Evolutionary conservation across 2,888 invertebrate genomes (phyloP), one percentile per base, ranked within the genome.

Genomic region (Apamea epomidion): DNA sequence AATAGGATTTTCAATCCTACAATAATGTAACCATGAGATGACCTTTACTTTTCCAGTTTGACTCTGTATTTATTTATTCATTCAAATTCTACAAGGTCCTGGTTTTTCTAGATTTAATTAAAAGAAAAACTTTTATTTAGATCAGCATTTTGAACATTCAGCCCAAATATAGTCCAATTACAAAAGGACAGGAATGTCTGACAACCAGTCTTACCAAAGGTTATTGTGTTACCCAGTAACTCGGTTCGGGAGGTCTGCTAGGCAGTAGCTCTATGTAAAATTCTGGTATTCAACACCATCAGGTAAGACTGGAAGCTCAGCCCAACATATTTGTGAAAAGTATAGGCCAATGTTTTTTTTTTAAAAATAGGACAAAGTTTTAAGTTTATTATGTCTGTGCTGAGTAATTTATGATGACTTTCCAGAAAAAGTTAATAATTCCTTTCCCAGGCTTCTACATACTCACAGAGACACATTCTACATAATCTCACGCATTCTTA

Each of bases 31-130:
- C 29, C 80, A 37, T 29, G 54, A 68, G 4, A 12, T 51, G 48
- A 32, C 58, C 70, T 79, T 68, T 37, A 18, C 7, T 21, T 70
- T 79, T 79, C 60, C 68, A 60, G 29, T 1, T 4, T 80, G 79
- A 79, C 81, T 48, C 14, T 77, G 77, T 7, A 37, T 54, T 29
- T 32, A 80, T 42, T 16, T n/a, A 32, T 48, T 70, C 6, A 70
- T 29, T 78, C 1, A 54, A 32, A 54, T 54, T n/a, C 14, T 25
- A 16, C 70, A 79, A 62, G 60, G 42, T 62, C n/a, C 0, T 62
- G 2, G 71, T 54, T 37, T 48, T 25, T 25, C 14, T 48, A 48
- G 29, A 60, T 70, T 60, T 60, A 37, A 42, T 48, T 37, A 16
- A 1, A 18, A 25, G 25, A 48, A 8, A 48, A 45, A 14, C 32